phyloP scores from a whole-genome alignment of 1,140 invertebrate genomes.

The Drosophila nikananu region DNA sequence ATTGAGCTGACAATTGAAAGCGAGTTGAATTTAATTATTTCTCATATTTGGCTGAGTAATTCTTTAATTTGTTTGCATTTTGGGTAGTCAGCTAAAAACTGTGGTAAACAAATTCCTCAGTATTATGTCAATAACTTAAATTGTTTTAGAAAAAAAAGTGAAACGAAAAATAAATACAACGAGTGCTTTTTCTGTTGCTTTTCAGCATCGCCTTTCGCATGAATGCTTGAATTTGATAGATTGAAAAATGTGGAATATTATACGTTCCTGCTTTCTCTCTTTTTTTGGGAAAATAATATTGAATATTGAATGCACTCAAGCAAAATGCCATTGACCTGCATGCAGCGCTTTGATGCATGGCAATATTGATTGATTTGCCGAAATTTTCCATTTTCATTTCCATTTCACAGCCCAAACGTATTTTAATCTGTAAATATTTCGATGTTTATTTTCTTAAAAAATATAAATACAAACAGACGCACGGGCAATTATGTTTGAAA shows the following conservation, averaged over 20 bases:
- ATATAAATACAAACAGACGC: constrained; percentile 13
- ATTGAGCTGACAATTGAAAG: neutral
- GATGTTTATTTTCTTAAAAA: constrained; percentile 47
- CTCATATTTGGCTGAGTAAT: neutral
- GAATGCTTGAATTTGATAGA: constrained; percentile 71
- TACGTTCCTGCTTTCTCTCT: constrained; percentile 16
- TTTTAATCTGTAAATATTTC: constrained; percentile 55
- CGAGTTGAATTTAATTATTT: constrained; percentile 6
- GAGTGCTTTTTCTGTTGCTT: constrained; percentile 6
- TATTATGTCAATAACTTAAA: constrained; percentile 1
- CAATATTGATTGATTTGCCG: constrained; percentile 70
- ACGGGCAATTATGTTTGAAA: constrained; percentile 28
- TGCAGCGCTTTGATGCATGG: constrained; percentile 54
- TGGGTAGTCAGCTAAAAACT: constrained; percentile 4
- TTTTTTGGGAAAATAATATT: constrained; percentile 52
- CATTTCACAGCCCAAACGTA: constrained; percentile 32
- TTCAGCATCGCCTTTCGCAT: constrained; percentile 57
- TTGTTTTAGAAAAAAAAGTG: constrained; percentile 8
- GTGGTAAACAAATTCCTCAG: neutral
- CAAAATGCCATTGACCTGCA: constrained; percentile 70
- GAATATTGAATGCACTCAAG: constrained; percentile 55
- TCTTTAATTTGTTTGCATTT: neutral
- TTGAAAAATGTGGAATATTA: constrained; percentile 40
- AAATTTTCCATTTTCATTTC: constrained; percentile 55
- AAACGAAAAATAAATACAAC: constrained; percentile 4